Percentiles rank a stretch among this genome's conserved stretches.
Evolutionary conservation across 2,113 vertebrate genomes (phyloP).

Genomic region (Rostratula benghalensis): DNA sequence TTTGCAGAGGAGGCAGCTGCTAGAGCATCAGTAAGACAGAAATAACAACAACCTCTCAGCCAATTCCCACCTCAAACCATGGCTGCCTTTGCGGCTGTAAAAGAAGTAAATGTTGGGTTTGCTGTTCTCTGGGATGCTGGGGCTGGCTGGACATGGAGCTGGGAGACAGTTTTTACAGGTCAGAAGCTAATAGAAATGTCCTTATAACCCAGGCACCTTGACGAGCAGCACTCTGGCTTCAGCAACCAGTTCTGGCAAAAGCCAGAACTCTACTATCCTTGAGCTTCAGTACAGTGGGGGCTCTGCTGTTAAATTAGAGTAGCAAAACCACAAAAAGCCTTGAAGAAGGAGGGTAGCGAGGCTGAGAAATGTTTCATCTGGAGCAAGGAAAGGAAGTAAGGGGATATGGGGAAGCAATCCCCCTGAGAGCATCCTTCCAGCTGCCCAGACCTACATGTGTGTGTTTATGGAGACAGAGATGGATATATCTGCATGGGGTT

Average conservation of each 20-base stretch:
- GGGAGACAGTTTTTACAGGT: background rate
- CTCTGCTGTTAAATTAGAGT: background rate
- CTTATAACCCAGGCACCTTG: background rate
- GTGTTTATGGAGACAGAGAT: background rate
- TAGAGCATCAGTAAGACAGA: background rate
- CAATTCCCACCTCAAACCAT: background rate
- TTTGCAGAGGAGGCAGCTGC: background rate
- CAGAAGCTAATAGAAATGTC: background rate
- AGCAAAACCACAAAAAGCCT: background rate
- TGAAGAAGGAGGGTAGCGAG: background rate
- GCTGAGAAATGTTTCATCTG: background rate
- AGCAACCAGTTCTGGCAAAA: background rate
- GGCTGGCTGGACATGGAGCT: background rate
- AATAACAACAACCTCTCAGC: background rate
- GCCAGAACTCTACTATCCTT: no score
- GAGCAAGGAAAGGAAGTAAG: background rate
- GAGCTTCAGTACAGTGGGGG: accelerated
- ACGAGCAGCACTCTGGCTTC: background rate
- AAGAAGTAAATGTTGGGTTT: background rate
- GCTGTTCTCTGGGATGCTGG: background rate
- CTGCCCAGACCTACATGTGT: background rate
- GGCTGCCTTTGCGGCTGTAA: background rate
- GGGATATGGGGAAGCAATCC: background rate
- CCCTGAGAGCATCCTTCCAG: background rate
- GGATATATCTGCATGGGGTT: background rate